Evolutionary conservation across 2,888 invertebrate species (phyloP), one percentile per base, ranked within the genome.

Genomic region (Ennomos fuscantarius): DNA sequence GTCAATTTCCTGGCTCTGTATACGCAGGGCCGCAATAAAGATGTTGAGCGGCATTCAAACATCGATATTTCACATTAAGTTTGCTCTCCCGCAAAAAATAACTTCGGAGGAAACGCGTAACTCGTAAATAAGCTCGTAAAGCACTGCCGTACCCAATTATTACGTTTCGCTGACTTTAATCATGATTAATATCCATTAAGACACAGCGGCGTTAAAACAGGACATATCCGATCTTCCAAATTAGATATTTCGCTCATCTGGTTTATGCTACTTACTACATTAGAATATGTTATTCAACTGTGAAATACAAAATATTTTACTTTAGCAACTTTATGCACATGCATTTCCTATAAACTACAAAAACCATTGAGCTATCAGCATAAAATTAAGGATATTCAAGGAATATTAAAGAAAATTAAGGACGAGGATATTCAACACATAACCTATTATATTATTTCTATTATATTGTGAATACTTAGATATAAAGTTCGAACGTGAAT

Each of bases 81-180:
- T 81, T 78, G 69, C 73, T 82, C 78, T 72, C 69, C 78, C 65
- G 69, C 74, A 77, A 84, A 86, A 82, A 82, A 84, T 78, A 78
- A 78, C 73, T 80, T 76, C 70, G 66, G 69, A 67, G 78, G 75
- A 75, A 82, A 78, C 76, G 82, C 82, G 78, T 87, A 86, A 89
- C 76, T 83, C 83, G 78, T 87, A 87, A 89, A 89, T 87, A 80
- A 76, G 68, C 72, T 78, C 82, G 76, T 86, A 85, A 88, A 87
- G 74, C 76, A 79, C 70, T 72, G 76, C 76, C 79, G 78, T 76
- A 67, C 74, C 78, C 84, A 87, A 89, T 89, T 87, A 89, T 84
- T 80, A 81, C 77, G 74, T 80, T 82, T 79, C 69, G 71, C 75
- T 82, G 82, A 81, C 81, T 81, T 83, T 81, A 83, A 84, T 86